Conservation (phyloP, 2,888 invertebrate species). For the Euzophera pinguis region DNA sequence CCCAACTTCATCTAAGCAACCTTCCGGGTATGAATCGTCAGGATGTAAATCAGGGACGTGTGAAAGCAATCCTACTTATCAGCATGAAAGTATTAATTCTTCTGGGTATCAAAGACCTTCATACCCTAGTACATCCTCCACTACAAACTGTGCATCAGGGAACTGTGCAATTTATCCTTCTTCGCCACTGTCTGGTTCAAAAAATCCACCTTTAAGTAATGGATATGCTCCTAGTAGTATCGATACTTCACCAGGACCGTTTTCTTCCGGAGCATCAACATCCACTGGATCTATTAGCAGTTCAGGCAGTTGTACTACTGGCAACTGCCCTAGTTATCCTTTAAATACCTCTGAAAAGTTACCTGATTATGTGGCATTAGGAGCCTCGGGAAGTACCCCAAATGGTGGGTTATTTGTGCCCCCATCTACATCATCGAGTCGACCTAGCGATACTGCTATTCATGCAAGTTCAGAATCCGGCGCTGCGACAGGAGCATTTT, state of each 20-base stretch:
- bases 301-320: conserved; percentile 9
- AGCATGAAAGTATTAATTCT: background rate
- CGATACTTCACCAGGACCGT: background rate
- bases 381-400: background rate
- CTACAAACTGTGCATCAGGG: conserved; percentile 12
- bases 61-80: background rate
- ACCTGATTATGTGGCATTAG: background rate
- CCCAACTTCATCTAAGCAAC: background rate
- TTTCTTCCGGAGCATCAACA: background rate
- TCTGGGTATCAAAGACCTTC: background rate
- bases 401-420: background rate
- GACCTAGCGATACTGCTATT: background rate
- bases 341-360: background rate
- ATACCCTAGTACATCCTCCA: background rate
- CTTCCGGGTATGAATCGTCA: conserved; percentile 7
- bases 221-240: background rate
- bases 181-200: background rate
- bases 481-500: conserved; percentile 15
- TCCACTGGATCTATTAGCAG: background rate
- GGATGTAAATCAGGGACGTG: conserved; percentile 18
- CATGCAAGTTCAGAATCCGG: background rate
- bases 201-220: background rate
- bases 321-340: conserved; percentile 13
- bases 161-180: background rate
- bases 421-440: background rate